Evolutionary conservation across 2,113 vertebrate genomes (phyloP).

Genomic region (Ginglymostoma cirratum): DNA sequence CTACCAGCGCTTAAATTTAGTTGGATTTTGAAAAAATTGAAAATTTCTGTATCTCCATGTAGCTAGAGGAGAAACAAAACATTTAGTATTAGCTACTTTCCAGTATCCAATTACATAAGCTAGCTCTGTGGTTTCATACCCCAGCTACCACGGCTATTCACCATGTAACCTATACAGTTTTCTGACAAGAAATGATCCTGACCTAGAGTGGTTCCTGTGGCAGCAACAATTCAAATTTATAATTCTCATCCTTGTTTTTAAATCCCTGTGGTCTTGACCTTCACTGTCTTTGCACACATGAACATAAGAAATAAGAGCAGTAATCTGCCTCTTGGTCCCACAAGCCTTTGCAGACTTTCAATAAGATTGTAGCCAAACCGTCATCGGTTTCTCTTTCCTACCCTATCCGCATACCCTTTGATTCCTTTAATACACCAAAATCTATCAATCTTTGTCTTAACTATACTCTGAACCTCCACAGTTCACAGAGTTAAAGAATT

Average conservation of each 20-base stretch:
- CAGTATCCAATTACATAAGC: neutral
- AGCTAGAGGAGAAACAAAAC: neutral
- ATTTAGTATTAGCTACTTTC: neutral
- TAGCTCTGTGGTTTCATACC: neutral
- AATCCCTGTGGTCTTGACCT: neutral
- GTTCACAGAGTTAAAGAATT: neutral
- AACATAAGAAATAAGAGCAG: neutral
- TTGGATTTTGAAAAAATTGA: neutral
- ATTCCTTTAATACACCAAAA: neutral
- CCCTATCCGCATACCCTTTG: neutral
- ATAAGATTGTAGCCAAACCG: neutral
- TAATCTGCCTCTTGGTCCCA: neutral
- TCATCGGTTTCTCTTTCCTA: neutral
- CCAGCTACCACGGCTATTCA: neutral
- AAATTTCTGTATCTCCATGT: neutral
- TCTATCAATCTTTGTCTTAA: neutral
- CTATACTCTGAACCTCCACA: neutral
- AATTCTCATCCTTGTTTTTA: neutral
- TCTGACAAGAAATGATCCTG: neutral
- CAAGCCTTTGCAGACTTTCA: neutral
- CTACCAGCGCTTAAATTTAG: neutral
- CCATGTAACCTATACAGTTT: neutral
- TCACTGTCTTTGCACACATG: neutral
- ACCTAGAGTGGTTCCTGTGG: neutral
- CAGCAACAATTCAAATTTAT: neutral